A percentile compares a stretch with the other conserved stretches of the same genome.
Conservation (phyloP, 1,140 invertebrate species). For the Anadara kagoshimensis region DNA sequence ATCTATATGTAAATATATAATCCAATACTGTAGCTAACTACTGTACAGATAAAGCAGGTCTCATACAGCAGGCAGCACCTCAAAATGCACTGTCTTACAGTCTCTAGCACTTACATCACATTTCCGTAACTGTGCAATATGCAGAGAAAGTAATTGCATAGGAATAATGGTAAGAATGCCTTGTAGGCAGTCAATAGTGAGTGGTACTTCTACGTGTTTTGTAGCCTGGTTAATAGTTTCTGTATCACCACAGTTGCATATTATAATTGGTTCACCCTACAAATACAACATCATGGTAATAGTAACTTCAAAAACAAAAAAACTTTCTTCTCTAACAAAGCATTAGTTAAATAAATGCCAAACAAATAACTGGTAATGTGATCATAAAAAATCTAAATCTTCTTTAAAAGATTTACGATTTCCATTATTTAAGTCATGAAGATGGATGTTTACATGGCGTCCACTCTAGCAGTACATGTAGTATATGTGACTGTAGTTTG, state of each 20-base stretch:
- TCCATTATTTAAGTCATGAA: too few species aligned
- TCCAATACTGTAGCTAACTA: neutral
- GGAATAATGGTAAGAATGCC: slow-evolving; percentile 75
- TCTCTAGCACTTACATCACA: slow-evolving; percentile 64
- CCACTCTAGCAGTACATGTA: too few species aligned
- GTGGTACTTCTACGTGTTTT: slow-evolving; percentile 81
- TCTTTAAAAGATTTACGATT: too few species aligned
- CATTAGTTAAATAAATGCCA: too few species aligned
- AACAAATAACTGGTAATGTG: too few species aligned
- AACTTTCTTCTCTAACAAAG: too few species aligned
- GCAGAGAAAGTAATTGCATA: slow-evolving; percentile 97
- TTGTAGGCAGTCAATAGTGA: slow-evolving; percentile 96
- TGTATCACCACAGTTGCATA: slow-evolving; percentile 93
- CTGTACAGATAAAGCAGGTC: neutral
- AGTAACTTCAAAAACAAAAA: too few species aligned
- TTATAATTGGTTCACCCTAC: slow-evolving; percentile 85
- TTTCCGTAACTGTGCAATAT: slow-evolving; percentile 83
- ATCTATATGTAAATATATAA: neutral
- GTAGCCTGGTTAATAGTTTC: slow-evolving; percentile 88
- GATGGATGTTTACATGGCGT: too few species aligned
- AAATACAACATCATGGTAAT: slow-evolving; percentile 31
- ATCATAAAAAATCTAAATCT: too few species aligned
- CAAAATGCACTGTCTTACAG: slow-evolving; percentile 8
- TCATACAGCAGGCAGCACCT: neutral
- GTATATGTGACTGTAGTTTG: too few species aligned